Evolutionary conservation across 2,113 vertebrate species (phyloP).

Genomic region (Pelecanus crispus): DNA sequence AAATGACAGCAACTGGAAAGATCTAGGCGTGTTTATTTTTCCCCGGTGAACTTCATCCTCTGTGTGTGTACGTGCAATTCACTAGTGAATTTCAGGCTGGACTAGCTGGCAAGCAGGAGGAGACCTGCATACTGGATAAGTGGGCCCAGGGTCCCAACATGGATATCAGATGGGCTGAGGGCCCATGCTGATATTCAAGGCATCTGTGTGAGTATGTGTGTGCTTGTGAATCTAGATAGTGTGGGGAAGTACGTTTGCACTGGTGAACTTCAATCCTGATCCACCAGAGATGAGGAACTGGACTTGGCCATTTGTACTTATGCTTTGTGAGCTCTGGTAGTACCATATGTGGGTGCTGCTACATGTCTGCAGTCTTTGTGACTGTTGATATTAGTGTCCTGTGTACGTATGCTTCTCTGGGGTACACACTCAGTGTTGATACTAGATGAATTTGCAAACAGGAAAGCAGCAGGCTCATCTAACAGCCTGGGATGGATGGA

Average conservation of each 20-base stretch:
- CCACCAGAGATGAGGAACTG: background rate
- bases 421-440: background rate
- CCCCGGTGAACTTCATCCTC: background rate
- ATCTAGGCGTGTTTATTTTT: background rate
- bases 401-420: background rate
- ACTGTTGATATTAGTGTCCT: no score
- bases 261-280: background rate
- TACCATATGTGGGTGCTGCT: rapidly evolving
- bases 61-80: background rate
- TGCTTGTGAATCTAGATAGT: background rate
- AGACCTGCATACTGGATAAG: background rate
- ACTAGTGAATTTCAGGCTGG: background rate
- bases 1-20: background rate
- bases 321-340: background rate
- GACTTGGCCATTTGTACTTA: background rate
- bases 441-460: background rate
- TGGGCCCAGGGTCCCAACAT: background rate
- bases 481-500: background rate
- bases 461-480: background rate
- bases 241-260: background rate
- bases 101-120: background rate
- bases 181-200: background rate
- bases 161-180: background rate
- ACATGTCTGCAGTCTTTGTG: background rate
- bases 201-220: background rate